Evolutionary conservation across 30 jellyfish, hydroid and myxozoan genomes (phyloP), one percentile per base, ranked within the genome.

Genomic region (Aurelia aurita): DNA sequence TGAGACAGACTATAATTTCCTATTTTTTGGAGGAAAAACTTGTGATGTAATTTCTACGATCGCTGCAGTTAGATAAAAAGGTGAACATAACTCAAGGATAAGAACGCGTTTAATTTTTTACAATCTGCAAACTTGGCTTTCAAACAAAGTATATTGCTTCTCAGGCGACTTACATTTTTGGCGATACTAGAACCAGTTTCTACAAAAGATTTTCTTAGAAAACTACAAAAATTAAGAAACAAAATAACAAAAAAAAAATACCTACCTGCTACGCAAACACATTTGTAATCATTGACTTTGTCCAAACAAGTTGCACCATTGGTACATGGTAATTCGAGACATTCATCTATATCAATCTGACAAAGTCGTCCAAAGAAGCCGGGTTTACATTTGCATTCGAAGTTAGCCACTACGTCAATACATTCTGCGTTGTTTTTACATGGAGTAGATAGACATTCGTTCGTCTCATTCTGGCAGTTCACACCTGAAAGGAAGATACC

Each of bases 351-450:
- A 55, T 94, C 75, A 7, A 49, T 70, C 35, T 89, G 91, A 67
- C 99, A 94, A 55, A 82, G 58, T 21, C 65, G 65, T 26, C 99
- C 99, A 14, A 61, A 53, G 51, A 8, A 89, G 22, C 98, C 98
- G 0, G 92, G 93, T 47, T 77, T 61, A 62, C 99, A 89, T 23
- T 59, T 69, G 73, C 99, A 94, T 27, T 47, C n/a, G 77, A 58
- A 94, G 39, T 32, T 88, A 71, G 77, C 80, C 69, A 85, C 77
- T 62, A 70, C 5, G 85, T 94, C 97, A 44, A 72, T 84, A 49
- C 99, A 94, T 8, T 86, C 59, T 3, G 88, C 98, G 69, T 87
- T 87, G 87, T 94, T 94, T 54, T 35, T 29, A 49, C 99, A 94
- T 46, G 97, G 97, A 47, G 29, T 44, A 20, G 68, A 28, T 22